Conservation (phyloP, 2,797 vertebrate species). For the Sandelia bainsii region DNA sequence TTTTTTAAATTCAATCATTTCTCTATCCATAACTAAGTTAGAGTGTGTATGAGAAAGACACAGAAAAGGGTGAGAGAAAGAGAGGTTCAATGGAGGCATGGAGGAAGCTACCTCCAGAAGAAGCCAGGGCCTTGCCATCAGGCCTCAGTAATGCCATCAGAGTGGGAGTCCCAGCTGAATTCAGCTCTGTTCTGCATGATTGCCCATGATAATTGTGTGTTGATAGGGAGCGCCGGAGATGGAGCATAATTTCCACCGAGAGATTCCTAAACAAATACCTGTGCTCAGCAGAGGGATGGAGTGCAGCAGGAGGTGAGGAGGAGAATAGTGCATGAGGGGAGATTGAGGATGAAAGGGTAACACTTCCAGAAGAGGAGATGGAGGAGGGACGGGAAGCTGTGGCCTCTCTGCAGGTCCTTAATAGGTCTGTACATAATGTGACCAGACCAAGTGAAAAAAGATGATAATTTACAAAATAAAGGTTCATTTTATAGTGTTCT, state of each 20-base stretch:
- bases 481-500: too few relatives aligned
- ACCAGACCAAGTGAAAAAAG: not conserved
- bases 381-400: slow-evolving; percentile 31
- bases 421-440: slow-evolving; percentile 12
- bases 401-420: slow-evolving; percentile 18
- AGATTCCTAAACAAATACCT: slow-evolving; percentile 99
- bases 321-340: slow-evolving; percentile 77
- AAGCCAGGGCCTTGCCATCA: slow-evolving; percentile 86
- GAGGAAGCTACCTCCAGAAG: slow-evolving; percentile 88
- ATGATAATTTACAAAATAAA: too few relatives aligned
- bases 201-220: slow-evolving; percentile 99
- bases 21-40: slow-evolving; percentile 42
- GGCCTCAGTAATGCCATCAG: slow-evolving; percentile 95
- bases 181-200: slow-evolving; percentile 99
- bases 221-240: slow-evolving; percentile 98
- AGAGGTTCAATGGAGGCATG: slow-evolving; percentile 62
- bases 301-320: slow-evolving; percentile 75
- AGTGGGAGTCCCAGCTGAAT: slow-evolving; percentile 98
- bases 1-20: slow-evolving; percentile 61
- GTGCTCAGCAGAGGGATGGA: slow-evolving; percentile 89
- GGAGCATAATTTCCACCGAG: slow-evolving; percentile 98
- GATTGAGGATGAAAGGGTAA: slow-evolving; percentile 74
- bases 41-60: slow-evolving; percentile 11
- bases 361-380: slow-evolving; percentile 42
- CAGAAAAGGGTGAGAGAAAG: slow-evolving; percentile 28